A percentile compares a stretch with the other conserved stretches of the same genome.
Conservation (phyloP, 2,113 vertebrate species). For the Climacteris rufus region DNA sequence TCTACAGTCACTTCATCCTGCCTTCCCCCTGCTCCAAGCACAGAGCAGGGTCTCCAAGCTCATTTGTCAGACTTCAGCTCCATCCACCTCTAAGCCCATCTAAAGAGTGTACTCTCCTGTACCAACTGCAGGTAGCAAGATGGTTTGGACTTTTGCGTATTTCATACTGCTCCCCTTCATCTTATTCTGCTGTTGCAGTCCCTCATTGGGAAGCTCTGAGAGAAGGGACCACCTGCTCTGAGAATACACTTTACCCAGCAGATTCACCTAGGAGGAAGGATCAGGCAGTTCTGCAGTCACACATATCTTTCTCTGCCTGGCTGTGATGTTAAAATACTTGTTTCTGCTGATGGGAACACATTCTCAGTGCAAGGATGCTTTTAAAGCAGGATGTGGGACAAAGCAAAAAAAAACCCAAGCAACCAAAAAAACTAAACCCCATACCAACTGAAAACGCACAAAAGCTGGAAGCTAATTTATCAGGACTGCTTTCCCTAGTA, state of each 20-base stretch:
- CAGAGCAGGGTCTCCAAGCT: background rate
- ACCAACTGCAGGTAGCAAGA: background rate
- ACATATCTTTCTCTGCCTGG: background rate
- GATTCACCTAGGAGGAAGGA: background rate
- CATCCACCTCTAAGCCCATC: background rate
- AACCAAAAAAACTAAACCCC: background rate
- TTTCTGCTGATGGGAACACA: background rate
- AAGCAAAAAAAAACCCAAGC: background rate
- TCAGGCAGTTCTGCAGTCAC: background rate
- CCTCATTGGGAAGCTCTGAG: background rate
- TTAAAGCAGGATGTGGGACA: background rate
- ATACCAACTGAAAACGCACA: background rate
- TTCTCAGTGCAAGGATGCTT: background rate
- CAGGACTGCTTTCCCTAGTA: background rate
- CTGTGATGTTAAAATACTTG: background rate
- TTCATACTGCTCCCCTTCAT: fast-evolving
- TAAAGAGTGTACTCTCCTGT: fast-evolving
- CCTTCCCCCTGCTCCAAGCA: background rate
- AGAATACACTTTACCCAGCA: background rate
- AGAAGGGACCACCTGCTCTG: background rate
- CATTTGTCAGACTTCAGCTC: background rate
- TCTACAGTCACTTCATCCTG: background rate
- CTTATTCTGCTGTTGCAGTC: background rate
- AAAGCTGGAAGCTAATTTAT: background rate
- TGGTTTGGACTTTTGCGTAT: background rate